Conservation (phyloP, 2,113 vertebrate species). For the Rhynchomys soricoides region DNA sequence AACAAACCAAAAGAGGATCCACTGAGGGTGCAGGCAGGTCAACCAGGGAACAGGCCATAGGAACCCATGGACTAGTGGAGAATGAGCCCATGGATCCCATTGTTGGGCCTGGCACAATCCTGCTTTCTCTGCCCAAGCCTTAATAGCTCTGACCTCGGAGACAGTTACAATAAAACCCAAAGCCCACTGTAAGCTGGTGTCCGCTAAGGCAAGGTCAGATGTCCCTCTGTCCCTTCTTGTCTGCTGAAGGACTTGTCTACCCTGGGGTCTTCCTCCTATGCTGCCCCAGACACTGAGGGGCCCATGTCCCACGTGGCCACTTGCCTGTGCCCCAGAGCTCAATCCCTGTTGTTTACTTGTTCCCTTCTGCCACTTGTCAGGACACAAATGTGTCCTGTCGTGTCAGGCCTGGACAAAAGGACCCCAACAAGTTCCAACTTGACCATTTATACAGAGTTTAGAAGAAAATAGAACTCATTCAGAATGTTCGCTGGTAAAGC, state of each 20-base stretch:
- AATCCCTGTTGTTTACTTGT: not conserved
- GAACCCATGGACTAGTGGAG: not conserved
- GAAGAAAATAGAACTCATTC: not conserved
- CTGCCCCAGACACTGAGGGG: fast-evolving
- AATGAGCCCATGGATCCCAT: not conserved
- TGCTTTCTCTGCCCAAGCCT: not conserved
- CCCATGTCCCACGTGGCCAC: fast-evolving
- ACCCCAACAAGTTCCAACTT: not conserved
- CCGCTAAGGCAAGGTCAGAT: too few species aligned
- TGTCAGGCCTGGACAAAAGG: not conserved
- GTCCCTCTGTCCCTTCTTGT: not conserved
- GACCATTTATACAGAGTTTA: not conserved
- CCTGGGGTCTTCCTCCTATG: too few species aligned
- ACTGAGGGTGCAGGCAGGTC: not conserved
- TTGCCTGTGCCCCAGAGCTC: fast-evolving
- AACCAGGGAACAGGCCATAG: not conserved
- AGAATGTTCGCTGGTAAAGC: not conserved
- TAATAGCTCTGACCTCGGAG: not conserved
- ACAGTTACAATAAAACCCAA: not conserved
- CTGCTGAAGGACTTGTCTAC: not conserved
- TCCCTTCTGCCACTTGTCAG: too few species aligned
- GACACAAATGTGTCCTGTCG: not conserved
- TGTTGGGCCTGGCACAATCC: fast-evolving
- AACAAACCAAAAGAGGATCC: not conserved
- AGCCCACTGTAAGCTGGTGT: fast-evolving